phyloP scores from a whole-genome alignment of 2,113 vertebrate genomes.

The Pao palembangensis region DNA sequence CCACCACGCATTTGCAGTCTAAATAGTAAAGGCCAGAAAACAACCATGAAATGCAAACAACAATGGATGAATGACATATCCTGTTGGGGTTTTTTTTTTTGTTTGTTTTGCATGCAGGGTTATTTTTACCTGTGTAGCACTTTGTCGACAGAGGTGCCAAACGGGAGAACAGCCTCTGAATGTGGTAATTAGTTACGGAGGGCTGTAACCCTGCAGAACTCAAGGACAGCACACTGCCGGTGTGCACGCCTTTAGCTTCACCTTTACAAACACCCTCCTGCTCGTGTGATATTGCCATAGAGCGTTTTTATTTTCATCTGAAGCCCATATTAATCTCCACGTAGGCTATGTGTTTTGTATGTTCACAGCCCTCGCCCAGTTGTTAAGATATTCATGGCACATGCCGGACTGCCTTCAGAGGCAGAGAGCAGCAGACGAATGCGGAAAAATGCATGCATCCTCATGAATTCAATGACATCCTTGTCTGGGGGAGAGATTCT shows the following conservation, averaged over 20 bases:
- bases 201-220: conserved; percentile 45
- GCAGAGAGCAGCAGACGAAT: conserved; percentile 46
- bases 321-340: conserved; percentile 33
- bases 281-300: too few species aligned
- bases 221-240: conserved; percentile 53
- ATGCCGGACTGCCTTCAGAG: conserved; percentile 15
- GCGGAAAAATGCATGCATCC: conserved; percentile 37
- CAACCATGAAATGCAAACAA: background rate
- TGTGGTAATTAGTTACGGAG: conserved; percentile 59
- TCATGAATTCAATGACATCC: conserved; percentile 37
- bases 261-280: conserved; percentile 27
- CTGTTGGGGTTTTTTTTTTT: conserved; percentile 25
- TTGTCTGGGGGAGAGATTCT: conserved; percentile 27
- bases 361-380: conserved; percentile 19
- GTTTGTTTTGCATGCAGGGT: conserved; percentile 12
- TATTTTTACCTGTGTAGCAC: conserved; percentile 25
- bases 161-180: conserved; percentile 38
- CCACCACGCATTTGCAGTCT: too few species aligned
- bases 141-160: conserved; percentile 36
- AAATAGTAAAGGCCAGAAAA: too few species aligned
- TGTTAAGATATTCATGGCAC: conserved; percentile 42
- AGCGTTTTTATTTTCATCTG: conserved; percentile 45
- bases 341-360: conserved; percentile 26
- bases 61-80: background rate
- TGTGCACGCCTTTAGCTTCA: conserved; percentile 18